These are phyloP conservation scores for Lepidostoma basale DNA, from an alignment of 1,140 invertebrate genomes.

Conservation along the genomic window DNA sequence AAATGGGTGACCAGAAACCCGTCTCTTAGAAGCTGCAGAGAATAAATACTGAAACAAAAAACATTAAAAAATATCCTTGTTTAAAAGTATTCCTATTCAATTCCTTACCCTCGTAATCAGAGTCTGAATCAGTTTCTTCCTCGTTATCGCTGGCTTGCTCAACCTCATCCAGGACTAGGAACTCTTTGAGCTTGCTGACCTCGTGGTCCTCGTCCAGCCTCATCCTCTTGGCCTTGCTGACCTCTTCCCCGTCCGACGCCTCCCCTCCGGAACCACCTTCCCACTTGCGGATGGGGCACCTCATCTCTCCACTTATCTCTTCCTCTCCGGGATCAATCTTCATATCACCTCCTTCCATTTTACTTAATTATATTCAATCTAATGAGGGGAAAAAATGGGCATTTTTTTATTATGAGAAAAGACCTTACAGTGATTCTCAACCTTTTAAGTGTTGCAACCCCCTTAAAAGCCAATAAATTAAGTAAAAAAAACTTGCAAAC, in stretches of 20 bases:
- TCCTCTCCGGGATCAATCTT: not conserved
- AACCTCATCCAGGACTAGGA: slow-evolving; percentile 80
- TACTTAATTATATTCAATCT: not conserved
- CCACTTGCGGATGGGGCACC: too few species aligned
- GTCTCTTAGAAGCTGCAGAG: too few species aligned
- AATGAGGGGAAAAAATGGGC: not conserved
- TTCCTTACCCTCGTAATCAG: slow-evolving; percentile 53
- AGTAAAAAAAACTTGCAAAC: too few species aligned
- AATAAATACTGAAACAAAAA: not conserved
- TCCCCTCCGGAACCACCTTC: not conserved
- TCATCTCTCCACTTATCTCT: not conserved
- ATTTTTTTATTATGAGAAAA: too few species aligned
- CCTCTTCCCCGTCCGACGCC: not conserved
- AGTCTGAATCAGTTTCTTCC: slow-evolving; percentile 62
- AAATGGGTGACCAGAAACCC: too few species aligned
- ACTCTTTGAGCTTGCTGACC: slow-evolving; percentile 58
- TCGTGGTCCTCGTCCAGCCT: not conserved
- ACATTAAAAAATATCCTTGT: not conserved
- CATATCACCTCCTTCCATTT: not conserved
- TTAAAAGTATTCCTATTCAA: too few species aligned
- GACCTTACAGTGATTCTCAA: too few species aligned
- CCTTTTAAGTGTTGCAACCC: too few species aligned
- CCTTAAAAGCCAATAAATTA: too few species aligned
- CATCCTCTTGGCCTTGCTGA: not conserved
- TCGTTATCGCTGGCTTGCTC: slow-evolving; percentile 64